phyloP scores from a whole-genome alignment of 2,888 invertebrate genomes.

The Drosophila anomalata region DNA sequence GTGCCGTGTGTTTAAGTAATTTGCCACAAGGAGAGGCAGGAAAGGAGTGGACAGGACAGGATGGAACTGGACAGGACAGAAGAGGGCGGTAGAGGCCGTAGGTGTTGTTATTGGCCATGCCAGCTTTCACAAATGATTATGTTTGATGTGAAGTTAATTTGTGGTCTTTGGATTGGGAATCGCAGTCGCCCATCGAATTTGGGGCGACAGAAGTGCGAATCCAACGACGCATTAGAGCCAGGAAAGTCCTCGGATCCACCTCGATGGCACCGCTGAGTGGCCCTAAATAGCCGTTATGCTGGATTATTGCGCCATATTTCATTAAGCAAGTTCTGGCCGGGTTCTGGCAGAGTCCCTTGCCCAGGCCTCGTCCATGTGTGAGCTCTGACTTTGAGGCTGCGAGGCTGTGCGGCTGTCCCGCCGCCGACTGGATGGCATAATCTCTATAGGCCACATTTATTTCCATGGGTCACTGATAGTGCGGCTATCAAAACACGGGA shows the following conservation, averaged over 20 bases:
- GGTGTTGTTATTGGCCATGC: constrained; percentile 47
- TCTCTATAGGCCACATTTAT: constrained; percentile 82
- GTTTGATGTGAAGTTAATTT: constrained; percentile 82
- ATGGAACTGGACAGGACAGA: not conserved
- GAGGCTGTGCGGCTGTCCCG: constrained; percentile 31
- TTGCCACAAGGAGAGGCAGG: constrained; percentile 49
- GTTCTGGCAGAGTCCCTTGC: not conserved
- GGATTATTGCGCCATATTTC: constrained; percentile 76
- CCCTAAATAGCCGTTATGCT: constrained; percentile 76
- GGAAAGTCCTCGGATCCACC: constrained; percentile 11
- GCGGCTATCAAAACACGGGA: constrained; percentile 81
- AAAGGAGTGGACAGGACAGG: not conserved
- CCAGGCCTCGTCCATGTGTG: not conserved
- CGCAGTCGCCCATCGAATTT: constrained; percentile 18
- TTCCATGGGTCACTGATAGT: constrained; percentile 81
- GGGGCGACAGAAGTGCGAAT: constrained; percentile 63
- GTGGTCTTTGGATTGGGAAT: constrained; percentile 59
- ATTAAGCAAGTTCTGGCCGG: constrained; percentile 55
- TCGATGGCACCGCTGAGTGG: constrained; percentile 58
- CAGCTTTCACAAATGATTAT: constrained; percentile 82
- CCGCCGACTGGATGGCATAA: constrained; percentile 63
- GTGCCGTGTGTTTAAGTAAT: constrained; percentile 73
- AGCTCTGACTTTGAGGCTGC: constrained; percentile 1
- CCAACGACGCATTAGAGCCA: constrained; percentile 64
- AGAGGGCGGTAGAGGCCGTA: constrained; percentile 11